Evolutionary conservation across 2,888 invertebrate species (phyloP).

Genomic region (Yponomeuta cagnagella): DNA sequence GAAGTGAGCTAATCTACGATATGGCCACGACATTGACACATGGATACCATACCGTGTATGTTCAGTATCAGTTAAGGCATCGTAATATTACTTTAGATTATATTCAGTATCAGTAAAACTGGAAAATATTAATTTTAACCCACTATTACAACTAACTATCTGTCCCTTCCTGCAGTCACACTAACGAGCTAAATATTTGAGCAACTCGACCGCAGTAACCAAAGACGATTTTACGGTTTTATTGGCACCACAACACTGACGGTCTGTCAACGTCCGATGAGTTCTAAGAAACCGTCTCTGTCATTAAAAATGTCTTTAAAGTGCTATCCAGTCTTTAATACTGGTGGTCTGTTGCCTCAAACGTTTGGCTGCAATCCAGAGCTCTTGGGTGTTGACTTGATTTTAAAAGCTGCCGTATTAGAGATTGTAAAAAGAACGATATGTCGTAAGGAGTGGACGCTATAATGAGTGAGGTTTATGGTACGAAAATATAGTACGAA

Average conservation of each 20-base stretch:
- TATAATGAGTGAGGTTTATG: constrained; percentile 38
- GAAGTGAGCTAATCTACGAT: no score
- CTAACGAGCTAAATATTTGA: constrained; percentile 9
- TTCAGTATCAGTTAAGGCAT: no score
- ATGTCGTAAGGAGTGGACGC: constrained; percentile 55
- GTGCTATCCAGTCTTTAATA: neutral
- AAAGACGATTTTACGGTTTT: constrained; percentile 1
- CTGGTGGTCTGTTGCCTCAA: neutral
- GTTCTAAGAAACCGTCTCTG: constrained; percentile 24
- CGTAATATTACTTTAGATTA: no score
- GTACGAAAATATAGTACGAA: constrained; percentile 8
- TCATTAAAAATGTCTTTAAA: constrained; percentile 41
- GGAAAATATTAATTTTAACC: no score
- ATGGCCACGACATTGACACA: no score
- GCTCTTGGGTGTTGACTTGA: neutral
- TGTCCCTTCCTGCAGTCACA: neutral
- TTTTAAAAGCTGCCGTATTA: neutral
- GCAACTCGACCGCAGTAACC: neutral
- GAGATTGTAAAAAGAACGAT: constrained; percentile 37
- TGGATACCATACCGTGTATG: no score
- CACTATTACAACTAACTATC: neutral
- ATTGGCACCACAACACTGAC: neutral
- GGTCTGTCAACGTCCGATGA: neutral
- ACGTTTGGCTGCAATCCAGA: neutral
- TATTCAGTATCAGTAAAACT: no score